Conservation (phyloP, 2,797 vertebrate species). For the Ctenosaura bakeri region DNA sequence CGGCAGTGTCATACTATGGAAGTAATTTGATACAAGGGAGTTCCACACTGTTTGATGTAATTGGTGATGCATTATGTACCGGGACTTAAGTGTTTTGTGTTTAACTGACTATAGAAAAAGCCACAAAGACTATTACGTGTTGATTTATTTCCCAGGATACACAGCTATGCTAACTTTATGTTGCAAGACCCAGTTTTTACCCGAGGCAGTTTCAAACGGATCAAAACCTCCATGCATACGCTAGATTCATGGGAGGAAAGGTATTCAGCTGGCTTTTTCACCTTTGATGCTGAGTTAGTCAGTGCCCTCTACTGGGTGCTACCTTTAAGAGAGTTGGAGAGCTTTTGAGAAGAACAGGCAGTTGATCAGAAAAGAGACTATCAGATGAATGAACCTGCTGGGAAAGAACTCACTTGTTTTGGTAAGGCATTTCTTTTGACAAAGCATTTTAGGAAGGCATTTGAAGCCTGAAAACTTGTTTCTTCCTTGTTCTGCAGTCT, state of each 20-base stretch:
- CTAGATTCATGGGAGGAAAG: too few species aligned
- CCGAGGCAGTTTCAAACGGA: background rate
- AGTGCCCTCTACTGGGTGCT: background rate
- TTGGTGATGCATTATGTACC: background rate
- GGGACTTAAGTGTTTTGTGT: background rate
- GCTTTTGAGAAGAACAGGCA: too few species aligned
- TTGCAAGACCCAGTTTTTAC: background rate
- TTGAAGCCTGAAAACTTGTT: background rate
- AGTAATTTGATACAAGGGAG: background rate
- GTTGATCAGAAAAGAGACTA: background rate
- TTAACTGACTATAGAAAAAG: background rate
- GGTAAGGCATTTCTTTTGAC: background rate
- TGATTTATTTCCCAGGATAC: background rate
- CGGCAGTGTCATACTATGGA: background rate
- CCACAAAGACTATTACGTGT: background rate
- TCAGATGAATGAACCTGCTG: background rate
- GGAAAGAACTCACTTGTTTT: background rate
- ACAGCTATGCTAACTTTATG: background rate
- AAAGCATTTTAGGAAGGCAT: too few species aligned
- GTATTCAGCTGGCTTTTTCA: background rate
- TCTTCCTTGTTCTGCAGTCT: background rate
- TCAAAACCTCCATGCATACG: background rate
- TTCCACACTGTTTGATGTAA: background rate
- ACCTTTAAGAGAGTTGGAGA: background rate
- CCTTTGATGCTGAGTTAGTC: background rate